A percentile compares a stretch with the other conserved stretches of the same genome.
phyloP scores from a whole-genome alignment of 30 jellyfish, hydroid and myxozoan species.

The Aurelia aurita region DNA sequence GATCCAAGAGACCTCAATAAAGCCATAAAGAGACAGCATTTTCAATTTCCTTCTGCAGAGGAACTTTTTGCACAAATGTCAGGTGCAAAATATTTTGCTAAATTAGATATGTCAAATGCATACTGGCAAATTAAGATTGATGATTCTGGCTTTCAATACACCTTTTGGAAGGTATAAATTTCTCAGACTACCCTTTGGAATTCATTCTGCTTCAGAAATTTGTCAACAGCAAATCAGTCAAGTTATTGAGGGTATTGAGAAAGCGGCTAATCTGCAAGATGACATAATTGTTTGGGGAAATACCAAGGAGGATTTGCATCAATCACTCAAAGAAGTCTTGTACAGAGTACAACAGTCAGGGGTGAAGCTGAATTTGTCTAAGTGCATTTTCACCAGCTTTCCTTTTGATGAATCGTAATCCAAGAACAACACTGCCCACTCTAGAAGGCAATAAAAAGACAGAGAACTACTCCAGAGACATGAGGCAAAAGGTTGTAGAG shows the following conservation, averaged over 20 bases:
- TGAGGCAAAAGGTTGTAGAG: not conserved
- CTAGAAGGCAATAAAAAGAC: slow-evolving; percentile 1
- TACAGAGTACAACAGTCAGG: slow-evolving; percentile 12
- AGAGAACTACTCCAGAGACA: not conserved
- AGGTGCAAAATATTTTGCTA: too few species aligned
- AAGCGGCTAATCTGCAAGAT: slow-evolving; percentile 24
- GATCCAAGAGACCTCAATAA: slow-evolving; percentile 44
- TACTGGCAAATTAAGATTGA: slow-evolving; percentile 16
- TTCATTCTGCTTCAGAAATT: slow-evolving; percentile 40
- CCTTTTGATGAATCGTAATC: slow-evolving; percentile 19
- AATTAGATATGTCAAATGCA: too few species aligned
- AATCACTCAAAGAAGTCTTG: not conserved
- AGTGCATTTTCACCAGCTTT: slow-evolving; percentile 31
- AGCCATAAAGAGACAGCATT: too few species aligned
- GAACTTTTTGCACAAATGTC: too few species aligned
- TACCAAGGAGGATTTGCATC: not conserved
- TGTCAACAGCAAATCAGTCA: not conserved
- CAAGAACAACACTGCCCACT: slow-evolving; percentile 47
- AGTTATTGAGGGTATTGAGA: slow-evolving; percentile 31
- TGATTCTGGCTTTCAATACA: slow-evolving; percentile 40
- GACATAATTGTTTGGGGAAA: slow-evolving; percentile 24
- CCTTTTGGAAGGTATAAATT: too few species aligned
- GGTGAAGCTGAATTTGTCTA: slow-evolving; percentile 5
- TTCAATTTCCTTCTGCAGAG: slow-evolving; percentile 24
- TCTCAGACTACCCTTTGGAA: slow-evolving; percentile 41